Conservation (phyloP, 2,888 invertebrate genomes). For the Drosophila melanosoma region DNA sequence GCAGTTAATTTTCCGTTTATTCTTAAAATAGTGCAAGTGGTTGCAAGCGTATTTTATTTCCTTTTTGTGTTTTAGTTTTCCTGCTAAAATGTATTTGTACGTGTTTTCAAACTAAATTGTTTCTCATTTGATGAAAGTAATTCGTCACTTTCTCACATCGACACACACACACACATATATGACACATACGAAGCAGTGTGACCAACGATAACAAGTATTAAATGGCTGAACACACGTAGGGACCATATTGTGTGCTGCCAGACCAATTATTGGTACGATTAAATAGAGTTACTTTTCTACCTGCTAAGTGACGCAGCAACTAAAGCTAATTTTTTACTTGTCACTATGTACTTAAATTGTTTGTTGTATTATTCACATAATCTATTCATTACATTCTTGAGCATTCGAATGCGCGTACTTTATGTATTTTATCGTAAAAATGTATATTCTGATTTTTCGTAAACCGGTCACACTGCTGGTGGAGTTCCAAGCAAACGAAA, state of each 20-base stretch:
- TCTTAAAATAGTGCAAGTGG: conserved; percentile 22
- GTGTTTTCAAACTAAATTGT: conserved; percentile 80
- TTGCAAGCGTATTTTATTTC: conserved; percentile 29
- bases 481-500: conserved; percentile 31
- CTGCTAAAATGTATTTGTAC: conserved; percentile 59
- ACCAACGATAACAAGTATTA: conserved; percentile 8
- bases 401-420: neutral
- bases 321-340: neutral
- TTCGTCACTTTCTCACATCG: conserved; percentile 83
- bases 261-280: neutral
- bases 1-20: conserved; percentile 37
- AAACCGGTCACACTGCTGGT: conserved; percentile 24
- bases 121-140: conserved; percentile 83
- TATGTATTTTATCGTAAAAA: conserved; percentile 17
- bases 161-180: conserved; percentile 56
- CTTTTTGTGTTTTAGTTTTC: conserved; percentile 29
- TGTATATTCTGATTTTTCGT: neutral
- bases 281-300: neutral
- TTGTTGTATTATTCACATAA: neutral
- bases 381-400: neutral
- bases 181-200: conserved; percentile 46
- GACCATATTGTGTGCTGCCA: conserved; percentile 1
- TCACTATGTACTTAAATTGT: neutral
- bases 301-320: neutral
- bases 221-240: conserved; percentile 6